Percentiles rank a stretch among this genome's conserved stretches.
phyloP scores from a whole-genome alignment of 2,888 invertebrate genomes.

The Eupeodes latifasciatus region DNA sequence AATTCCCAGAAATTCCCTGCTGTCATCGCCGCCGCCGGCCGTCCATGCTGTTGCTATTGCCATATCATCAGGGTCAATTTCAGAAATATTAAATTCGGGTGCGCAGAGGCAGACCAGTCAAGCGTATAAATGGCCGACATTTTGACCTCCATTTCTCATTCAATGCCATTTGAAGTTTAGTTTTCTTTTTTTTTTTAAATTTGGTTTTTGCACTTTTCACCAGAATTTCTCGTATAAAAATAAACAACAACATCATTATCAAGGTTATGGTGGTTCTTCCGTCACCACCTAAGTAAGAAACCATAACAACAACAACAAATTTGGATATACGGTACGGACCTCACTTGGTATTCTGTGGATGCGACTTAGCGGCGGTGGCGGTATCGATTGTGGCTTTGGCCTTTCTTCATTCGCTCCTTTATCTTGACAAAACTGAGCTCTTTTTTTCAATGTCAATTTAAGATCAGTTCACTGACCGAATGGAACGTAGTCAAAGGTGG shows the following conservation, averaged over 20 bases:
- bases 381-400: neutral
- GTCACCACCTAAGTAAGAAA: neutral
- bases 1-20: constrained; percentile 66
- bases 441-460: constrained; percentile 76
- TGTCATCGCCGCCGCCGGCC: constrained; percentile 51
- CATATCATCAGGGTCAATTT: constrained; percentile 7
- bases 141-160: constrained; percentile 66
- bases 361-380: neutral
- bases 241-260: constrained; percentile 23
- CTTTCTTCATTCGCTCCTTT: neutral
- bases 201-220: constrained; percentile 38
- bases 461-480: constrained; percentile 77
- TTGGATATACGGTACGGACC: constrained; percentile 36
- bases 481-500: neutral
- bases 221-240: constrained; percentile 52
- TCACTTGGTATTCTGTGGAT: constrained; percentile 30
- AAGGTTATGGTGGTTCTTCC: constrained; percentile 7
- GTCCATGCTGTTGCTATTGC: neutral
- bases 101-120: constrained; percentile 45
- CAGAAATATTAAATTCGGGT: constrained; percentile 24
- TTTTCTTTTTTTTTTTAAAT: constrained; percentile 24
- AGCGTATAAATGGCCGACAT: constrained; percentile 40
- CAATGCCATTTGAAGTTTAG: constrained; percentile 55
- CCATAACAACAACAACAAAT: neutral
- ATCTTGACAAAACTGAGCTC: constrained; percentile 25